phyloP scores from a whole-genome alignment of 2,113 vertebrate genomes.

The Pangasianodon hypophthalmus region DNA sequence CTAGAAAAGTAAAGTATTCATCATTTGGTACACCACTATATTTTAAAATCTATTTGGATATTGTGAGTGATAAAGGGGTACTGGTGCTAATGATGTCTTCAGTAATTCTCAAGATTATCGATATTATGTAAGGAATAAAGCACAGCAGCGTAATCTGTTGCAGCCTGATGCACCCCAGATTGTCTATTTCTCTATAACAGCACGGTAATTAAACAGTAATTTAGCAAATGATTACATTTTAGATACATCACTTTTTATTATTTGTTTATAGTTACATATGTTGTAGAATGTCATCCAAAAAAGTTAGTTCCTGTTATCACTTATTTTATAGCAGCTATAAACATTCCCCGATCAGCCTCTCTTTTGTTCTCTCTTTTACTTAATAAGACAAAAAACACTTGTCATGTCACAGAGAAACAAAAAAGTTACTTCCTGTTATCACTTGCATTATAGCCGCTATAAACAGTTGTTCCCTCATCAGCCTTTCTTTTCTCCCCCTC shows the following conservation, averaged over 20 bases:
- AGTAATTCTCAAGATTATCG: neutral
- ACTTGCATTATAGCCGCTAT: neutral
- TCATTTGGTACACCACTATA: neutral
- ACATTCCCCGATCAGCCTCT: neutral
- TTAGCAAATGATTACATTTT: neutral
- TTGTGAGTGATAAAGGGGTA: neutral
- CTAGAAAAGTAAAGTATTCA: neutral
- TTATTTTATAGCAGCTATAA: neutral
- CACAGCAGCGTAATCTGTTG: neutral
- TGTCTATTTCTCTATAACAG: neutral
- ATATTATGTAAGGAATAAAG: neutral
- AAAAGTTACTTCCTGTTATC: neutral
- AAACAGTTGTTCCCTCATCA: neutral
- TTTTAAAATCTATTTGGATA: neutral
- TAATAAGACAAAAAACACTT: neutral
- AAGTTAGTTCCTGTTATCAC: neutral
- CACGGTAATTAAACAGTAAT: neutral
- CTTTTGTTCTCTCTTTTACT: neutral
- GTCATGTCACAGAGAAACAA: neutral
- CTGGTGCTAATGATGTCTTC: neutral
- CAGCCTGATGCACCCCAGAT: neutral
- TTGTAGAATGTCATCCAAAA: neutral
- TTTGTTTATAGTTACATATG: neutral
- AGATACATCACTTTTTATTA: neutral
- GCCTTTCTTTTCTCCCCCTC: neutral